These are phyloP conservation scores for Imbricaverruca yamaguchii DNA, from an alignment of 2,888 invertebrate species.

Conservation along the genomic window DNA sequence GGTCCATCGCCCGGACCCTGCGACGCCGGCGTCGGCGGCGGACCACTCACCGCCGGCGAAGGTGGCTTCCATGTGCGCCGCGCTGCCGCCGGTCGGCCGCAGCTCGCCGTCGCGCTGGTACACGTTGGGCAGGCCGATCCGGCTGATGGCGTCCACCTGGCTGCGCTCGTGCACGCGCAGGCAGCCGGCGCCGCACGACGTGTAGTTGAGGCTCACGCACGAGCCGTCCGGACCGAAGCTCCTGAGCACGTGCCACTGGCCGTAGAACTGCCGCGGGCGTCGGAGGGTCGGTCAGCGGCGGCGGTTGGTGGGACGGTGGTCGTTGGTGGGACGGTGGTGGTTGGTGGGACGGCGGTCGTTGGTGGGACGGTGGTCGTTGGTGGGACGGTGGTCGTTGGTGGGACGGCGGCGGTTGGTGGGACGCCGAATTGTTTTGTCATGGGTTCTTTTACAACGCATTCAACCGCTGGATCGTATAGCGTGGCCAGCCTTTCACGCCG, in stretches of 20 bases:
- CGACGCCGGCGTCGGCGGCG: too few relatives aligned
- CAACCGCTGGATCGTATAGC: too few relatives aligned
- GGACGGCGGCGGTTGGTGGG: too few relatives aligned
- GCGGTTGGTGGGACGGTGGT: too few relatives aligned
- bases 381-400: too few relatives aligned
- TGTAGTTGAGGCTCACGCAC: neutral
- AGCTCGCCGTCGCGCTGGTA: neutral
- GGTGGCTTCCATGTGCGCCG: neutral
- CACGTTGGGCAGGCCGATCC: slow-evolving; percentile 1
- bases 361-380: too few relatives aligned
- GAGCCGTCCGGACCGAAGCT: neutral
- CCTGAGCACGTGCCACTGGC: neutral
- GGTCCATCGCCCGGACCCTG: too few relatives aligned
- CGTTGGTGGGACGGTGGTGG: too few relatives aligned
- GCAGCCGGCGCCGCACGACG: neutral
- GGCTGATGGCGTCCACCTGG: neutral
- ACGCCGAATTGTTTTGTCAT: too few relatives aligned
- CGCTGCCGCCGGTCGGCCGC: neutral
- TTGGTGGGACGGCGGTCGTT: too few relatives aligned
- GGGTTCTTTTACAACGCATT: too few relatives aligned
- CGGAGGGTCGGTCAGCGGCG: neutral
- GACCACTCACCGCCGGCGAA: neutral
- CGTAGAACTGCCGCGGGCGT: neutral
- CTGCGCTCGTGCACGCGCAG: neutral
- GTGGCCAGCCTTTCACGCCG: too few relatives aligned